Base-by-base conservation (phyloP, 2,797 vertebrate genomes). In the Microctenopoma lineatum region DNA sequence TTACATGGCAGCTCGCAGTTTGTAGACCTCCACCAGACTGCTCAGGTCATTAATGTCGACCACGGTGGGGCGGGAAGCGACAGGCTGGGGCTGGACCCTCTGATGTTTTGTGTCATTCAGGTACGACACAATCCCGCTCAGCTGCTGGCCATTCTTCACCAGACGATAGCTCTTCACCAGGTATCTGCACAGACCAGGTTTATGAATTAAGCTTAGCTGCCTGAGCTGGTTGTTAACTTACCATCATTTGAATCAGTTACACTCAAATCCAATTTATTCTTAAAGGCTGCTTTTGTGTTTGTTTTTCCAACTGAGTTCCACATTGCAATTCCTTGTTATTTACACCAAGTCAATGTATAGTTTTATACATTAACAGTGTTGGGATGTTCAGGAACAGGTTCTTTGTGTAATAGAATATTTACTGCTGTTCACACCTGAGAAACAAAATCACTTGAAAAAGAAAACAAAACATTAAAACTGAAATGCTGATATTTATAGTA, bases 81-180 rank as follows among this genome's bases (percentile, higher is more conserved):
- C 94, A 0, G 95, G 93, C 75, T 96, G 97, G 0, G 96, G 93
- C 90, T 96, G 97, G 68, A 99, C 84, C 45, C 92, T 92, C 65
- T 77, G 92, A 26, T 88, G 92, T 26, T 88, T 87, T 14, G 94
- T 77, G 48, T 97, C 96, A 0, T 97, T 98, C 78, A 99, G 92
- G 88, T 99, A 99, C 2, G 98, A 98, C 71, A 99, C 95, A 29
- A 89, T 96, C 70, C 98, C 98, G 1, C 89, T 91, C 41, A 98
- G 92, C 80, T 85, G 84, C 77, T 96, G 94, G 36, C 98, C 98
- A 6, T 93, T 93, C 46, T 85, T 90, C 5, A 92, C 96, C 73
- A 97, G 97, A 5, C 88, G 91, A 76, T 97, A 98, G 84, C 96
- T 96, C 91, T 99, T 99, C 84, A 98, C 85, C 81, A 99, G 90